Conservation (phyloP, 2,888 invertebrate species). For the Parelbella ahira region DNA sequence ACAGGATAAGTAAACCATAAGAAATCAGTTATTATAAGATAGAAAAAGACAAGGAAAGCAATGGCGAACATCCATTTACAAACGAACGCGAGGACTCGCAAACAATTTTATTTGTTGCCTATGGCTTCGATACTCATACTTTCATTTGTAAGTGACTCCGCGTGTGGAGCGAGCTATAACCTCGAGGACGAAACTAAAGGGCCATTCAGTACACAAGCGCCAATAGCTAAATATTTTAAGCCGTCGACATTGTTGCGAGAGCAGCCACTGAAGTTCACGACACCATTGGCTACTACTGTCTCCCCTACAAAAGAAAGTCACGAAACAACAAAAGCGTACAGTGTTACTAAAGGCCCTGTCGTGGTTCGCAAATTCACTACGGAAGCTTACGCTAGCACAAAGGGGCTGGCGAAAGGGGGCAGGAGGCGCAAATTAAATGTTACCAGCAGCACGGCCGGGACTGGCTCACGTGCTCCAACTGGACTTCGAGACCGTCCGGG, state of each 20-base stretch:
- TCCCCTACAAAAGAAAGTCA: constrained; percentile 60
- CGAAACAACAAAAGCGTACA: constrained; percentile 60
- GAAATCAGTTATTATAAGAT: neutral
- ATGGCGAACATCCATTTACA: constrained; percentile 21
- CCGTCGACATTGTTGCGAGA: constrained; percentile 42
- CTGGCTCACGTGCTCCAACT: constrained; percentile 58
- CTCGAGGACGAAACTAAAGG: constrained; percentile 46
- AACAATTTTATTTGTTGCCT: constrained; percentile 37
- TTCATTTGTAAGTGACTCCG: constrained; percentile 48
- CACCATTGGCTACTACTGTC: constrained; percentile 49
- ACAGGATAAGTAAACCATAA: constrained; percentile 33
- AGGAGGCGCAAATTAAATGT: constrained; percentile 67
- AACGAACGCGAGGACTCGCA: constrained; percentile 14
- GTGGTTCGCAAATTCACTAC: constrained; percentile 52
- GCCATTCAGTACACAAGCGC: constrained; percentile 46
- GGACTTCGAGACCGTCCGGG: constrained; percentile 83
- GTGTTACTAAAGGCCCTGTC: constrained; percentile 51
- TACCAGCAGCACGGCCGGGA: constrained; percentile 56
- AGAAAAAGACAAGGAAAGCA: constrained; percentile 15
- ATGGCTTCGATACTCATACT: constrained; percentile 49
- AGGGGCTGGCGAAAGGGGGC: constrained; percentile 63
- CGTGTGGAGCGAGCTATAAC: constrained; percentile 43
- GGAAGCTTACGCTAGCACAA: constrained; percentile 59
- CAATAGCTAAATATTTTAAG: constrained; percentile 43
- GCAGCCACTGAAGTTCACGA: constrained; percentile 49